phyloP scores from a whole-genome alignment of 2,888 invertebrate genomes.

The Microchrysa polita region DNA sequence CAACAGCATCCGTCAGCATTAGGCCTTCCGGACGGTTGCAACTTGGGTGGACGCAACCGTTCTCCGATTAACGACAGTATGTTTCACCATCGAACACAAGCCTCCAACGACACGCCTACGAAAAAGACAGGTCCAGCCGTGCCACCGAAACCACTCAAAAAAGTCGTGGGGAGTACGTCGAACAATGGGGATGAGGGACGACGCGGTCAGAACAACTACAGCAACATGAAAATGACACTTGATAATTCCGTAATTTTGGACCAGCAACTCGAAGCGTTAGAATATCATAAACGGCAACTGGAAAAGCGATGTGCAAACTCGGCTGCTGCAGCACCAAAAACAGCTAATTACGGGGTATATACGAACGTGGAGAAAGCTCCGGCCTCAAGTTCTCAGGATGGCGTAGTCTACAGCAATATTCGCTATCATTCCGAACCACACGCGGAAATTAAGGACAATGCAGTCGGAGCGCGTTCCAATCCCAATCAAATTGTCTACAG shows the following conservation, averaged over 20 bases:
- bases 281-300: slow-evolving; percentile 63
- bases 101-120: slow-evolving; percentile 44
- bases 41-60: slow-evolving; percentile 57
- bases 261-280: slow-evolving; percentile 62
- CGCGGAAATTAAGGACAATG: background rate
- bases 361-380: slow-evolving; percentile 56
- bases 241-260: slow-evolving; percentile 62
- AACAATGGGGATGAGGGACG: background rate
- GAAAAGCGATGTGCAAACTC: slow-evolving; percentile 55
- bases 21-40: slow-evolving; percentile 20
- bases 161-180: slow-evolving; percentile 51
- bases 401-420: slow-evolving; percentile 68
- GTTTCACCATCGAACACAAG: background rate
- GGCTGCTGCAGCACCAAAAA: background rate
- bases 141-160: slow-evolving; percentile 80
- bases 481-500: slow-evolving; percentile 66
- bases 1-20: slow-evolving; percentile 52
- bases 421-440: slow-evolving; percentile 62
- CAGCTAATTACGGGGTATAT: slow-evolving; percentile 55
- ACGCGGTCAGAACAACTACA: slow-evolving; percentile 29
- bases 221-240: slow-evolving; percentile 58
- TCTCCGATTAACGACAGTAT: slow-evolving; percentile 54
- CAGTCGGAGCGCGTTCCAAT: slow-evolving; percentile 60
- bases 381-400: slow-evolving; percentile 56
- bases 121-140: slow-evolving; percentile 81